Base-by-base conservation (phyloP, 2,888 invertebrate species). In the Eustalomyia histrio region DNA sequence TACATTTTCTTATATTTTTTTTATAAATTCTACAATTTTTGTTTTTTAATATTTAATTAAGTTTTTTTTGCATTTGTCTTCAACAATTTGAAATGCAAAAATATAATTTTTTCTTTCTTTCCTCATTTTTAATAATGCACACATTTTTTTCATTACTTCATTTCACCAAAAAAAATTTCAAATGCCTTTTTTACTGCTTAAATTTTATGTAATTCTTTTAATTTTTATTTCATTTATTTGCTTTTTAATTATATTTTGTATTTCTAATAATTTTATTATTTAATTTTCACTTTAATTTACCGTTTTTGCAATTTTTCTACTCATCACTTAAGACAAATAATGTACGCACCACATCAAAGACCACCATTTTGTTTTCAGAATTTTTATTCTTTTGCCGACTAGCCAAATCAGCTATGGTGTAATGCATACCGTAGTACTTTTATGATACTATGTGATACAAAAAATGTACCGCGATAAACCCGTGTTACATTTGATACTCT, bases 291-390 rank as follows among this genome's bases (percentile, higher is more conserved):
- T 87, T 86, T 87, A 86, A 86, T 85, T 86, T 87, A 88, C 89
- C 90, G 88, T 88, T 89, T 87, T 87, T 86, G 85, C 87, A 88
- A 88, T 86, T 86, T 87, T 86, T 86, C 85, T 81, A 74, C 85
- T 87, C 87, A 88, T 86, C 88, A 88, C 89, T 87, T 84, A 87
- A 75, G 87, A 86, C 87, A 88, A 67, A 85, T 89, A 89, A 89
- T 86, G 89, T 88, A 91, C 90, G 90, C 90, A 90, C 90, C 89
- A 90, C 88, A 89, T 89, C 89, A 89, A 89, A 89, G 88, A 89
- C 90, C 91, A 90, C 91, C 91, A 90, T 90, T 91, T 90, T 91
- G 91, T 90, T 90, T 90, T 87, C 74, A 85, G 84, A 85, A 85
- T 85, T 85, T 57, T 79, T 73, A 83, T 86, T 83, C 81, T 76